phyloP scores from a whole-genome alignment of 2,888 invertebrate species.

The Orthosia incerta region DNA sequence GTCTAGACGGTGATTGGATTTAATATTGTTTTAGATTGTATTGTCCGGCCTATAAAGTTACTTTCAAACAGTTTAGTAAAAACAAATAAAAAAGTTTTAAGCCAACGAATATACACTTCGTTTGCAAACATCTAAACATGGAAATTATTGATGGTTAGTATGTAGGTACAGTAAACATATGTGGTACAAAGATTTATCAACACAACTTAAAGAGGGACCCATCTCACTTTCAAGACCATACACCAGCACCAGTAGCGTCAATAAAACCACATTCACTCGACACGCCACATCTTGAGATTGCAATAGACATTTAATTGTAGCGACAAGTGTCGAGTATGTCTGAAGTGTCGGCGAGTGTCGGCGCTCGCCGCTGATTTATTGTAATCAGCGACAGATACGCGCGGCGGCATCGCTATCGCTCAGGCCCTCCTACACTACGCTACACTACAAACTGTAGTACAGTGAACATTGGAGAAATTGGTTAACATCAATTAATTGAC shows the following conservation, averaged over 20 bases:
- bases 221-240: slow-evolving; percentile 33
- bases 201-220: slow-evolving; percentile 33
- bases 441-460: neutral
- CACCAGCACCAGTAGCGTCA: slow-evolving; percentile 23
- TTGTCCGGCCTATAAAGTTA: slow-evolving; percentile 18
- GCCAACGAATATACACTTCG: neutral
- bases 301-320: slow-evolving; percentile 61
- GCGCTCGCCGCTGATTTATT: slow-evolving; percentile 79
- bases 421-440: neutral
- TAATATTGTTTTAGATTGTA: slow-evolving; percentile 52
- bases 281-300: slow-evolving; percentile 55
- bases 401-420: slow-evolving; percentile 27
- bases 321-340: slow-evolving; percentile 52
- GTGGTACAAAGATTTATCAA: neutral
- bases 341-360: slow-evolving; percentile 48
- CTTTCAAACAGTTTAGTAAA: neutral
- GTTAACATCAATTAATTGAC: slow-evolving; percentile 35
- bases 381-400: slow-evolving; percentile 78
- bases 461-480: slow-evolving; percentile 20
- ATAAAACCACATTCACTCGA: slow-evolving; percentile 54
- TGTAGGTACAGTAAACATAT: neutral
- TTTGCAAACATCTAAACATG: neutral
- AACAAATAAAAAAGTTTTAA: slow-evolving; percentile 7
- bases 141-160: neutral
- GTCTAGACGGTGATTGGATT: slow-evolving; percentile 70